Base-by-base conservation (phyloP, 1,140 invertebrate species). In the Hirudo medicinalis region DNA sequence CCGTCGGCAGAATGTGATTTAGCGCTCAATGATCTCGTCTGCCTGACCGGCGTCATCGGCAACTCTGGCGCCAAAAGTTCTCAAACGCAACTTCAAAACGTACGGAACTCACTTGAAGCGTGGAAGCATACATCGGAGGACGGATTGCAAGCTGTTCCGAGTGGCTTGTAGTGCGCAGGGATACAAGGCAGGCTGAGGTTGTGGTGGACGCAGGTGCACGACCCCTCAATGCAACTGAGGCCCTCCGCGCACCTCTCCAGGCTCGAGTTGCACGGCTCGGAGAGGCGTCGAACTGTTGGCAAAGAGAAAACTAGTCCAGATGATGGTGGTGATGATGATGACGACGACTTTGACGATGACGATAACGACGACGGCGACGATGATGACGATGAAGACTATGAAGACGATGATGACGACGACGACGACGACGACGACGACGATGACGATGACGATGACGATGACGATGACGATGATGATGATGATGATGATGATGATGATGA, bases 101-200 rank as follows among this genome's bases (percentile, higher is more conserved):
- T 32, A 63, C 22, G 22, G 19, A 25, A 70, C 49, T 22, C 27
- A 70, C 69, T 49, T 40, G 69, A 54, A 6, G 25, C 69, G 43
- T 70, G 69, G 53, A 53, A 70, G 53, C 69, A 70, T 25, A 54
- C 25, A 53, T 70, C 43, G 22, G 53, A 27, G 69, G 69, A 70
- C 53, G 69, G 69, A 70, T 70, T 54, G 29, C 69, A 70, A 36
- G 22, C 53, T 11, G 69, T 20, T 25, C 43, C n/a, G 43, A 70
- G 69, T 54, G 53, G 69, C 25, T 53, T 40, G 32, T 25, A 70
- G 43, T 70, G 40, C 25, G 40, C 22, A 53, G 40, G 69, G 49
- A 70, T 70, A 49, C 69, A 70, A 27, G 49, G 49, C 32, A 25
- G n/a, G 69, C 22, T 49, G 69, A 54, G 17, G 32, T 70, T 36